Base-by-base conservation (phyloP, 2,888 invertebrate species). In the Brassicogethes aeneus region DNA sequence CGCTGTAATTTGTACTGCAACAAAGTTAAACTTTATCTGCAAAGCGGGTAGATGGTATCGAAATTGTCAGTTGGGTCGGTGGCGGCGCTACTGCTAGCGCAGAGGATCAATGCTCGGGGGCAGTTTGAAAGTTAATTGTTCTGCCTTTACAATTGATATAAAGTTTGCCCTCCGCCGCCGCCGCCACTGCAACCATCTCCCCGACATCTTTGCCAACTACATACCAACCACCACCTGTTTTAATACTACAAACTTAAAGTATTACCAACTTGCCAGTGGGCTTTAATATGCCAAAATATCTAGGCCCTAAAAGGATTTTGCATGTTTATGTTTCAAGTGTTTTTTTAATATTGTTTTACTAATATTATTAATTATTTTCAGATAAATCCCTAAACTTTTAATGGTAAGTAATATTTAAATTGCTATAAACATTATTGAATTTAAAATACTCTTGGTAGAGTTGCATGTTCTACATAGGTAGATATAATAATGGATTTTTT, bases 51-150 rank as follows among this genome's bases (percentile, higher is more conserved):
- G 23, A 23, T 23, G 23, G 23, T 23, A 23, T 23, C 23, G 23
- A 10, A 7, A 10, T 23, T 23, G 23, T 23, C 23, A 23, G 23
- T 23, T 5, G 5, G 5, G 23, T 23, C 23, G 10, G 23, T 23
- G 23, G 5, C 23, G 23, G 23, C 23, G 23, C 23, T 7, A 5
- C 23, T 5, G 10, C 23, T 5, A 10, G 5, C 23, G 10, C 5
- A 23, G 10, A 23, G 23, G 23, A 23, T 23, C 23, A 10, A 10
- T 5, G 23, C 23, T 10, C 23, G 5, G 23, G 44, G 41, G 23
- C 35, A 35, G 34, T 42, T 33, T 34, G 23, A 32, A 42, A 45
- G 45, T 45, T 45, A 45, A 45, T 45, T 45, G 40, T 42, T 15
- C 36, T 40, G 42, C 45, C 39, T 40, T 8, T 36, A 42, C 42